Conservation (phyloP, 2,888 invertebrate genomes). For the Cyclophora punctaria region DNA sequence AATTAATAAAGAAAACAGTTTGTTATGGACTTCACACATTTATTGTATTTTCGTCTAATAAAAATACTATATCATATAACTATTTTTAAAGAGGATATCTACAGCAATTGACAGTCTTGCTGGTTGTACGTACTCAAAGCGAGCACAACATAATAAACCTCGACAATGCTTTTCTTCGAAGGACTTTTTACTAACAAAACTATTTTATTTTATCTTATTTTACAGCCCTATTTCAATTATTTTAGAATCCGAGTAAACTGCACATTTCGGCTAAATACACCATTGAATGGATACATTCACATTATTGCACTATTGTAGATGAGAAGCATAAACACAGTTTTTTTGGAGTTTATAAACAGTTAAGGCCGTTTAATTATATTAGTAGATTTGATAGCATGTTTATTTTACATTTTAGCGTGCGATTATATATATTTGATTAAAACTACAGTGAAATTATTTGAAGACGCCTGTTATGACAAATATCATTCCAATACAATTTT, state of each 20-base stretch:
- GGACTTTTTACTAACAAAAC: slow-evolving; percentile 40
- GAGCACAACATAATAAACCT: slow-evolving; percentile 49
- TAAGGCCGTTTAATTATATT: slow-evolving; percentile 3
- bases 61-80: slow-evolving; percentile 72
- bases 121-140: slow-evolving; percentile 56
- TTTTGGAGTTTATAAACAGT: slow-evolving; percentile 6
- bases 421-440: too few species aligned
- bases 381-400: background rate
- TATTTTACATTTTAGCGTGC: too few species aligned
- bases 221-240: slow-evolving; percentile 56
- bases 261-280: slow-evolving; percentile 44
- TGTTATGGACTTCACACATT: slow-evolving; percentile 71
- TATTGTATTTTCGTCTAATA: slow-evolving; percentile 76
- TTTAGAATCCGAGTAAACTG: slow-evolving; percentile 25
- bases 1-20: slow-evolving; percentile 6
- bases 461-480: too few species aligned
- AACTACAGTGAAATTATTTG: too few species aligned
- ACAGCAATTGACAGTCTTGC: slow-evolving; percentile 74
- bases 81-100: slow-evolving; percentile 65
- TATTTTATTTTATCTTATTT: slow-evolving; percentile 52
- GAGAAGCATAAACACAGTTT: slow-evolving; percentile 13
- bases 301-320: slow-evolving; percentile 62
- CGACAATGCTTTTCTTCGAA: slow-evolving; percentile 42
- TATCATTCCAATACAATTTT: too few species aligned
- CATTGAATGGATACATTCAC: slow-evolving; percentile 50